Evolutionary conservation across 2,888 invertebrate species (phyloP).

Genomic region (Neuroscelio doddi): DNA sequence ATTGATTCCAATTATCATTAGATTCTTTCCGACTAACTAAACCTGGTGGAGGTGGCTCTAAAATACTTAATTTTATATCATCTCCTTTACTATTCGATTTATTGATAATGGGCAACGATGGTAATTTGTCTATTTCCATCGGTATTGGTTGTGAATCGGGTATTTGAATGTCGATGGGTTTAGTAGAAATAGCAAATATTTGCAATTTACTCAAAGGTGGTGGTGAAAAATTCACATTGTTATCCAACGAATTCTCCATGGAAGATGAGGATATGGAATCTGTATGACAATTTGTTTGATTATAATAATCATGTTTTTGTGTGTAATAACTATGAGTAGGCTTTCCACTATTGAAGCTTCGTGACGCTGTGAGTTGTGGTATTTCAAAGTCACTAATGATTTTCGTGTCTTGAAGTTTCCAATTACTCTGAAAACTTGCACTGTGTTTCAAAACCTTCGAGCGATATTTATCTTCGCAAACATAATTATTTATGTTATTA

Average conservation of each 20-base stretch:
- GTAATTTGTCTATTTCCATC: constrained; percentile 58
- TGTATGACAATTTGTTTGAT: constrained; percentile 48
- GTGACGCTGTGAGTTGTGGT: constrained; percentile 30
- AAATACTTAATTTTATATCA: constrained; percentile 65
- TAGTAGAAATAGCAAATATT: constrained; percentile 66
- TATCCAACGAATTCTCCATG: constrained; percentile 31
- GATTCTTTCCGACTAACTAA: constrained; percentile 69
- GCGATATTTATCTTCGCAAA: constrained; percentile 50
- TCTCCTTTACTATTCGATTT: constrained; percentile 43
- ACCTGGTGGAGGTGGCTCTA: constrained; percentile 68
- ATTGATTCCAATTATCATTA: constrained; percentile 73
- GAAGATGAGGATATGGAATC: constrained; percentile 46
- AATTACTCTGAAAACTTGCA: constrained; percentile 53
- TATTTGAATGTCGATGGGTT: constrained; percentile 62
- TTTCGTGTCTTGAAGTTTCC: constrained; percentile 46
- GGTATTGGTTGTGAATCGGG: constrained; percentile 52
- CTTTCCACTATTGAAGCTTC: constrained; percentile 49
- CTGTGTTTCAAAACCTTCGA: constrained; percentile 53
- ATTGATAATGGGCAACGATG: constrained; percentile 61
- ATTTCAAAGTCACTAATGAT: constrained; percentile 45
- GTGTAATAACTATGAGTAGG: neutral
- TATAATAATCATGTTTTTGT: constrained; percentile 52
- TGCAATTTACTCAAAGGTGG: constrained; percentile 65
- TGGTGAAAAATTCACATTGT: constrained; percentile 48
- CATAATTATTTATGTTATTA: constrained; percentile 49